Conservation (phyloP, 2,797 vertebrate genomes). For the Hypotaenidia philippensis region DNA sequence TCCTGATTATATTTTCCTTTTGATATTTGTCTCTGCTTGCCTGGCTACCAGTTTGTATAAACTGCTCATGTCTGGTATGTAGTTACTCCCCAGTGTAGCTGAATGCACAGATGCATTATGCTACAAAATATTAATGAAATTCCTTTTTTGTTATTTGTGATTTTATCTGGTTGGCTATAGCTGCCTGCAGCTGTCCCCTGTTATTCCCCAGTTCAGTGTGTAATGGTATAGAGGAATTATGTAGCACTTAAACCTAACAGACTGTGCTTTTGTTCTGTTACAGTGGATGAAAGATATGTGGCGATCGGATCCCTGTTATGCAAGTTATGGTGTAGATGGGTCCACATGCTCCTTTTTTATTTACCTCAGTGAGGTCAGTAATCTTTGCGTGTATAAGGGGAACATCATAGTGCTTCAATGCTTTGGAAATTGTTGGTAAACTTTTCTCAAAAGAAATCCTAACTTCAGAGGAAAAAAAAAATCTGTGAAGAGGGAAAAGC, state of each 20-base stretch:
- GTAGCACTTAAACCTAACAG: background rate
- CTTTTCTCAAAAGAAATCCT: background rate
- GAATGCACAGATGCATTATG: background rate
- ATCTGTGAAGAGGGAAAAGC: background rate
- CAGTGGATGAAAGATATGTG: constrained; percentile 99
- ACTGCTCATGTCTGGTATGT: background rate
- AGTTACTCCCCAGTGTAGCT: background rate
- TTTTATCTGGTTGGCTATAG: background rate
- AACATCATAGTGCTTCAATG: background rate
- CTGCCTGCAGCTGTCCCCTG: background rate
- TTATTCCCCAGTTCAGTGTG: background rate
- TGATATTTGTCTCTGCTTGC: constrained; percentile 6
- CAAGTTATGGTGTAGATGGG: constrained; percentile 96
- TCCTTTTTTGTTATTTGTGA: background rate
- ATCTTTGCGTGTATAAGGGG: background rate
- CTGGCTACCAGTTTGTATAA: background rate
- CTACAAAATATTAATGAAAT: background rate
- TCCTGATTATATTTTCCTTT: background rate
- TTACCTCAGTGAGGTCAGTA: constrained; percentile 98
- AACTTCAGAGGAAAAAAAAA: background rate
- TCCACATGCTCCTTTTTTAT: constrained; percentile 98
- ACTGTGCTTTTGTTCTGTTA: constrained; percentile 27
- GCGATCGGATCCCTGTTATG: constrained; percentile 94
- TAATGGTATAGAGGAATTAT: background rate
- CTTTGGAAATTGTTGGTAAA: background rate